Conservation (phyloP, 2,797 vertebrate species). For the Ibycter americanus region DNA sequence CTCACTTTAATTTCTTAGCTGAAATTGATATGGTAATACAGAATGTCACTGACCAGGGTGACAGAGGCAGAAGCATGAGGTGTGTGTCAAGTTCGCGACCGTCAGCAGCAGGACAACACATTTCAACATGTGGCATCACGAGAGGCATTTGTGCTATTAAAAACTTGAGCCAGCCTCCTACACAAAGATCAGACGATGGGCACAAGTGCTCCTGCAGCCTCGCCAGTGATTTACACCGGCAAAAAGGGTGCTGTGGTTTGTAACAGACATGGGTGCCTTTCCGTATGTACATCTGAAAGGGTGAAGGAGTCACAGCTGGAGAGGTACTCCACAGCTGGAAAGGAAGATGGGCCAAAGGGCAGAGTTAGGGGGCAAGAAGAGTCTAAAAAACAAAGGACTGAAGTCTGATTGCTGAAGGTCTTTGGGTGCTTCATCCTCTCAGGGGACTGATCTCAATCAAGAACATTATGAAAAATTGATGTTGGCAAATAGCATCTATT, state of each 20-base stretch:
- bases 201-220: background rate
- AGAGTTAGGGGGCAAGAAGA: background rate
- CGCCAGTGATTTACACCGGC: background rate
- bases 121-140: rapidly evolving
- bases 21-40: background rate
- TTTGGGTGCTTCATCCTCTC: background rate
- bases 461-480: background rate
- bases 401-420: background rate
- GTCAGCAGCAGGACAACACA: background rate
- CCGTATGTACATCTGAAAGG: background rate
- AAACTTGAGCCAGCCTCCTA: background rate
- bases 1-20: background rate
- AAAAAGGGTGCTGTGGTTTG: background rate
- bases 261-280: background rate
- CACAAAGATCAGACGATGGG: background rate
- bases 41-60: background rate
- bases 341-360: background rate
- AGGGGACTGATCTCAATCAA: background rate
- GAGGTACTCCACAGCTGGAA: background rate
- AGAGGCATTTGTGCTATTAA: background rate
- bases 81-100: too few species aligned
- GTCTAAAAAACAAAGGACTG: background rate
- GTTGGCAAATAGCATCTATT: background rate
- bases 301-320: background rate
- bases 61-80: background rate